Evolutionary conservation across 2,797 vertebrate species (phyloP), one percentile per base, ranked within the genome.

Genomic region (Pitangus sulphuratus): DNA sequence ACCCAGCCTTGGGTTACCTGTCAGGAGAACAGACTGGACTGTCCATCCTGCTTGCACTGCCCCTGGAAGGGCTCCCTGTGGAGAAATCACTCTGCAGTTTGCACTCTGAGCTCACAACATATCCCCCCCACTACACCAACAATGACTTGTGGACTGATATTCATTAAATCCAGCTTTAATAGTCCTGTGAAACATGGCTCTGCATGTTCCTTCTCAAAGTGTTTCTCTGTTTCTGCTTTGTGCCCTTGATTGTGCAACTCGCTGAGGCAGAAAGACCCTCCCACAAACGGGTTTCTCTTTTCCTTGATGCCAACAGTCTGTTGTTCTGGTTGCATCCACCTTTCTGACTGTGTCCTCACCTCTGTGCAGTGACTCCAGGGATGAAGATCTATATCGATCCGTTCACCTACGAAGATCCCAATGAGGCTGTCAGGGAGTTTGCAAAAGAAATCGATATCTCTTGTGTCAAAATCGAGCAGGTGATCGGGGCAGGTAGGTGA

Each of bases 331-430:
- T 80, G 56, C 47, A 28, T 47, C 68, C 83, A 11, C 68, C 45
- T 96, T 56, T 89, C 91, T 89, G n/a, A 96, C 89, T 92, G 40
- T 95, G 42, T 89, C 86, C 47, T 96, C 72, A 33, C 89, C 79
- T 97, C 62, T 97, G 57, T 66, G 54, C 98, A 99, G 99, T 99
- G 98, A 99, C 99, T 57, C 99, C 99, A 61, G 99, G 99, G 88
- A 99, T 99, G 99, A 99, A 99, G 98, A 99, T 99, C 96, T 99
- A 99, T 91, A 99, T 99, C 0, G 99, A 99, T 86, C 99, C 99
- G 2, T 99, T 99, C 97, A 99, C 99, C 26, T 99, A 99, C 0
- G 99, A 99, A 93, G 99, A 99, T 89, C 99, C 99, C 70, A 99
- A 99, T 3, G 99, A 99, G 84, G 99, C 99, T 1, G 99, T 99